Percentiles rank a stretch among this genome's conserved stretches.
These are phyloP conservation scores for Pygoscelis adeliae DNA, from an alignment of 2,113 vertebrate genomes.

Conservation along the genomic window DNA sequence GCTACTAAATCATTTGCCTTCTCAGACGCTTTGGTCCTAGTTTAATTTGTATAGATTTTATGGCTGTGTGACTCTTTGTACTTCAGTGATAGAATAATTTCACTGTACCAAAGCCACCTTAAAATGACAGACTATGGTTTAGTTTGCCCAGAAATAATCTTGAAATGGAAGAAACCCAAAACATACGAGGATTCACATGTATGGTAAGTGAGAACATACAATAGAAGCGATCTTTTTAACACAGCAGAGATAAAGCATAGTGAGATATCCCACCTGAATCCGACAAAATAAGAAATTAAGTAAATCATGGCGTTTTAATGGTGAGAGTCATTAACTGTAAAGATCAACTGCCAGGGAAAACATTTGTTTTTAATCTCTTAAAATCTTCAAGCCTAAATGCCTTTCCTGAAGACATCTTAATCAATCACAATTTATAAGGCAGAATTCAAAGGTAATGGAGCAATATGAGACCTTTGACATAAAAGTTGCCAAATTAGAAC, in stretches of 20 bases:
- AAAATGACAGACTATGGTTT: neutral
- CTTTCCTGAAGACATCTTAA: neutral
- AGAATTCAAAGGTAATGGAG: neutral
- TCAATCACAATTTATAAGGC: neutral
- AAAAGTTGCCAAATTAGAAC: neutral
- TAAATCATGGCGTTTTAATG: neutral
- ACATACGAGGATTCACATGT: neutral
- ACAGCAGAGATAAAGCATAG: neutral
- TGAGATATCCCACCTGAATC: neutral
- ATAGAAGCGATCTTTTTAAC: neutral
- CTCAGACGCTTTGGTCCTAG: neutral
- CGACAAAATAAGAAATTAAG: neutral
- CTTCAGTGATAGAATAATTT: neutral
- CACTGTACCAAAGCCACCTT: neutral
- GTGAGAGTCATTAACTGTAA: neutral
- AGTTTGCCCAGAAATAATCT: neutral
- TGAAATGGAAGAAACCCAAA: neutral
- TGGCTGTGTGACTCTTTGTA: too few relatives aligned
- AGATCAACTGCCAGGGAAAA: neutral
- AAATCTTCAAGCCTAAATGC: neutral
- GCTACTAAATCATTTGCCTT: neutral
- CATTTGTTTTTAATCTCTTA: neutral
- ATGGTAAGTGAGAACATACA: neutral
- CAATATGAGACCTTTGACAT: rapidly evolving
- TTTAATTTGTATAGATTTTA: neutral